Evolutionary conservation across 2,888 invertebrate genomes (phyloP).

Genomic region (Eupithecia pulchellata): DNA sequence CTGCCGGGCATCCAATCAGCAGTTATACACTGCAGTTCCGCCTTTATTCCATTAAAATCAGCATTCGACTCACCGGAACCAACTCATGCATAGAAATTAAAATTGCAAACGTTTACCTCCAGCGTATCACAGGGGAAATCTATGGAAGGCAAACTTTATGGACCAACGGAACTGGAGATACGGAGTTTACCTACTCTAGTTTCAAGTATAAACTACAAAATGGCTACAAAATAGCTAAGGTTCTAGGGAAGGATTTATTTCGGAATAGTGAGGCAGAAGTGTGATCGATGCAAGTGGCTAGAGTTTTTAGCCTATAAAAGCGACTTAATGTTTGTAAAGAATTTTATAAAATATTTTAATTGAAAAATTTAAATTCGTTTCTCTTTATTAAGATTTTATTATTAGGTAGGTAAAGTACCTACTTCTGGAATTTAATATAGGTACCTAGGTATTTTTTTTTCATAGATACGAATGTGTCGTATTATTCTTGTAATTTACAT

Average conservation of each 20-base stretch:
- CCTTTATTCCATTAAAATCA: neutral
- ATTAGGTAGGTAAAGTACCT: too few species aligned
- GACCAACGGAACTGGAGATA: neutral
- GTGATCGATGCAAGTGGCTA: too few species aligned
- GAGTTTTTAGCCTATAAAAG: too few species aligned
- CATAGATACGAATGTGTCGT: too few species aligned
- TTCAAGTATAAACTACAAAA: neutral
- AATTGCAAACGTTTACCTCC: constrained; percentile 39
- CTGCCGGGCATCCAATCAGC: neutral
- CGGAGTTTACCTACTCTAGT: neutral
- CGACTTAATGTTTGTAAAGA: too few species aligned
- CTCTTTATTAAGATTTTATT: too few species aligned
- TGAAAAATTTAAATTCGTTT: too few species aligned
- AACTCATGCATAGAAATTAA: constrained; percentile 18
- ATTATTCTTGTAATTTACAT: too few species aligned
- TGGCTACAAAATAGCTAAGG: neutral
- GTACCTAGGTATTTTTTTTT: too few species aligned
- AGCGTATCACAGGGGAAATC: constrained; percentile 27
- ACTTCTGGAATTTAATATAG: too few species aligned
- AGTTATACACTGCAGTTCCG: neutral
- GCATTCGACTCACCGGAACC: neutral
- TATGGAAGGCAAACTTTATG: constrained; percentile 18
- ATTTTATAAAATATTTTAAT: too few species aligned
- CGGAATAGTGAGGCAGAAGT: neutral
- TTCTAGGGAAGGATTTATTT: neutral